phyloP scores from a whole-genome alignment of 2,113 vertebrate genomes.

The Xyliphius kryptos region DNA sequence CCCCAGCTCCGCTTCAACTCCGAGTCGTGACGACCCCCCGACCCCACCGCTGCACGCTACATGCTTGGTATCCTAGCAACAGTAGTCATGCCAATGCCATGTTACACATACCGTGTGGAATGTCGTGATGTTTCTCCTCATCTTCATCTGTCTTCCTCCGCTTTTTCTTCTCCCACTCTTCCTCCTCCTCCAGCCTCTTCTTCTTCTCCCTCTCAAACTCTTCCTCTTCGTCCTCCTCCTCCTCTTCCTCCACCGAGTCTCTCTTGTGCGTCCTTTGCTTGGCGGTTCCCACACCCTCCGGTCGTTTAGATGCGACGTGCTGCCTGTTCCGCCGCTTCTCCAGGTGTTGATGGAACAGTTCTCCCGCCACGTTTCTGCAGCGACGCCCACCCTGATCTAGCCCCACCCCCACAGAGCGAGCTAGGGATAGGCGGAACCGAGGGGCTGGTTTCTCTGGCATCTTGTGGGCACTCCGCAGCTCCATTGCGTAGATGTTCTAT shows the following conservation, averaged over 20 bases:
- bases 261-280: slow-evolving; percentile 15
- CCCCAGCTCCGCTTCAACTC: not conserved
- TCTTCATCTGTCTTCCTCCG: slow-evolving; percentile 7
- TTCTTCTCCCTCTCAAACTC: slow-evolving; percentile 60
- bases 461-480: slow-evolving; percentile 88
- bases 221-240: slow-evolving; percentile 52
- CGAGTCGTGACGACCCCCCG: slow-evolving; percentile 28
- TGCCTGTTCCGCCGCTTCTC: slow-evolving; percentile 48
- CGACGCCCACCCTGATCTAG: slow-evolving; percentile 45
- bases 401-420: slow-evolving; percentile 61
- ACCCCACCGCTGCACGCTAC: slow-evolving; percentile 16
- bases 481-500: slow-evolving; percentile 89
- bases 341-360: slow-evolving; percentile 59
- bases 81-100: slow-evolving; percentile 20
- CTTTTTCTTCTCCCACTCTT: slow-evolving; percentile 38
- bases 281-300: slow-evolving; percentile 9
- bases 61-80: slow-evolving; percentile 35
- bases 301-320: slow-evolving; percentile 27
- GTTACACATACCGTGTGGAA: slow-evolving; percentile 39
- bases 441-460: slow-evolving; percentile 64
- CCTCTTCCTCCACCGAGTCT: slow-evolving; percentile 23
- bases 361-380: slow-evolving; percentile 29
- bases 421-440: slow-evolving; percentile 66
- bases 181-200: slow-evolving; percentile 57
- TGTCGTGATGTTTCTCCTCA: slow-evolving; percentile 51